These are phyloP conservation scores for Rallus limicola DNA, from an alignment of 2,113 vertebrate species.

Conservation along the genomic window DNA sequence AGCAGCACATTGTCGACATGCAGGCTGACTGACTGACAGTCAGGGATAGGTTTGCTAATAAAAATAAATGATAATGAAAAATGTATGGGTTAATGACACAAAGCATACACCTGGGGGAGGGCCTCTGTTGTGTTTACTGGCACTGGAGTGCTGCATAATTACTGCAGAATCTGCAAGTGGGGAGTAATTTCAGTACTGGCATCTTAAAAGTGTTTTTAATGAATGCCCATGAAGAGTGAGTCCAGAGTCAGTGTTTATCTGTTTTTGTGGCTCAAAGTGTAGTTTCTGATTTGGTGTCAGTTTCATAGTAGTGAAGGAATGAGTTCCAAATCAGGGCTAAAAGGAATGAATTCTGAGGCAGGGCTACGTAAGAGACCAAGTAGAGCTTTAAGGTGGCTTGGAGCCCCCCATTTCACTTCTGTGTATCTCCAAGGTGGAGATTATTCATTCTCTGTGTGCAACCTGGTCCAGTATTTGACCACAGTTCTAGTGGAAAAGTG, in stretches of 20 bases:
- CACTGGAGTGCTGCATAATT: not conserved
- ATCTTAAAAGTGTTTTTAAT: not conserved
- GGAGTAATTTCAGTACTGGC: not conserved
- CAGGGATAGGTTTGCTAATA: not conserved
- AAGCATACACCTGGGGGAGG: not conserved
- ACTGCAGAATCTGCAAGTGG: not conserved
- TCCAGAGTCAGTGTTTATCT: not conserved
- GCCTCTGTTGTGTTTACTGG: not conserved
- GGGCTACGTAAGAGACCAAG: not conserved
- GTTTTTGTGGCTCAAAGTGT: not conserved
- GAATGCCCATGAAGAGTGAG: not conserved
- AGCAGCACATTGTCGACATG: not conserved
- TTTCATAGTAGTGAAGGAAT: not conserved
- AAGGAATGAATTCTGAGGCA: not conserved
- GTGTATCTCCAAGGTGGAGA: not conserved
- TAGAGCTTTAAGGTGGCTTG: no score
- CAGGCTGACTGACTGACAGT: not conserved
- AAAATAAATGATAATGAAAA: constrained; percentile 22
- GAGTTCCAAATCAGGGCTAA: not conserved
- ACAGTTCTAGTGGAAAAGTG: not conserved
- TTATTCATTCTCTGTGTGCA: not conserved
- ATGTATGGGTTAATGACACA: not conserved
- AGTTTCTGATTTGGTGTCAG: not conserved
- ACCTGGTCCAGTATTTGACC: not conserved
- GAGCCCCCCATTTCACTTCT: no score